These are phyloP conservation scores for Cydia amplana DNA, from an alignment of 1,140 invertebrate genomes.

Conservation along the genomic window DNA sequence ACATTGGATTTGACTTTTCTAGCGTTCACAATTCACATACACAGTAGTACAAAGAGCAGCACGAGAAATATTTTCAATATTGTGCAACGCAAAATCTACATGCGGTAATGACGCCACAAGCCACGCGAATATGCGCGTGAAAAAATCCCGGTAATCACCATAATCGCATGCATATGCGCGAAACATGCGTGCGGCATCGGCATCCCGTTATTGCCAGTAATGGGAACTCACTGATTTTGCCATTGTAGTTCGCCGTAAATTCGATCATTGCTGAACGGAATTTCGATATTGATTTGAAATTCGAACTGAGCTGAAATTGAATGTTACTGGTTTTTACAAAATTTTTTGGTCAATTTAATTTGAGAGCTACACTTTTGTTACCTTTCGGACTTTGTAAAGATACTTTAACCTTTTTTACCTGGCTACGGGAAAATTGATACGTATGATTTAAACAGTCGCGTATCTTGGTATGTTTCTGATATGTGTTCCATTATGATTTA, in stretches of 20 bases:
- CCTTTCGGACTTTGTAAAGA: too few relatives aligned
- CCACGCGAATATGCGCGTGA: neutral
- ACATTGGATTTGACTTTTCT: too few relatives aligned
- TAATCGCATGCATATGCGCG: neutral
- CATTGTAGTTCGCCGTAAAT: slow-evolving; percentile 1
- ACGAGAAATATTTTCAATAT: too few relatives aligned
- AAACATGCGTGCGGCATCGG: neutral
- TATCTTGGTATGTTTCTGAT: too few relatives aligned
- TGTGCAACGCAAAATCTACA: neutral
- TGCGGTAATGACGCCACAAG: neutral
- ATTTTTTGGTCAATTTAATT: too few relatives aligned
- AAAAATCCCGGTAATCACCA: neutral
- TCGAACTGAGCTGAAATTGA: neutral
- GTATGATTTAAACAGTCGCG: too few relatives aligned
- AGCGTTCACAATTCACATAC: too few relatives aligned
- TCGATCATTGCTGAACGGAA: neutral
- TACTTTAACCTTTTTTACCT: too few relatives aligned
- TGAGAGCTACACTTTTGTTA: too few relatives aligned
- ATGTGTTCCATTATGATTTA: too few relatives aligned
- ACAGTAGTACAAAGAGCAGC: too few relatives aligned
- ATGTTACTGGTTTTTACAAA: neutral
- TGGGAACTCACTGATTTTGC: neutral
- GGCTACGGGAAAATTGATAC: too few relatives aligned
- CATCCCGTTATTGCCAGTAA: neutral
- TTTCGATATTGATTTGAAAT: slow-evolving; percentile 2